Conservation (phyloP, 30 jellyfish, hydroid and myxozoan species). For the Catostylus mosaicus region DNA sequence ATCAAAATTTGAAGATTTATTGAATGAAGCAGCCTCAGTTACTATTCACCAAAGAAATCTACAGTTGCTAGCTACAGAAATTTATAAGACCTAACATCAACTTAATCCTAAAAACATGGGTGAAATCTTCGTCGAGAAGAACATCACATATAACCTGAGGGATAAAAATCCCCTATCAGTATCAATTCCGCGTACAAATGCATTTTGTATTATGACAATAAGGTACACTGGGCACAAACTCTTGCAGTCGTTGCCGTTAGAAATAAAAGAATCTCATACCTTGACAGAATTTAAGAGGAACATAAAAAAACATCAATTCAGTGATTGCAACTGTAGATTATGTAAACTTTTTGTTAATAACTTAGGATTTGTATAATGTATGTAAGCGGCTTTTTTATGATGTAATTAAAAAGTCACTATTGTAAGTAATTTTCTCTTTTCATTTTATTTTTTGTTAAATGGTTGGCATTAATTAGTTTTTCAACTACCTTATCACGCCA, state of each 20-base stretch:
- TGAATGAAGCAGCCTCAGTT: constrained; percentile 3
- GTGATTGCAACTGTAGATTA: too few species aligned
- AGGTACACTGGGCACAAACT: too few species aligned
- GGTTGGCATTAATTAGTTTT: too few species aligned
- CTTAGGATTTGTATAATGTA: too few species aligned
- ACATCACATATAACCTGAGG: constrained; percentile 2
- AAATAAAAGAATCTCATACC: background rate
- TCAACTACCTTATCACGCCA: too few species aligned
- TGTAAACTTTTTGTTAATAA: too few species aligned
- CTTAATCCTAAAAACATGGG: background rate
- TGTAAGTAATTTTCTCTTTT: too few species aligned
- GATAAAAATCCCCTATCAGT: too few species aligned
- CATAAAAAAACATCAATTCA: background rate
- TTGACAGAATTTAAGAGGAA: too few species aligned
- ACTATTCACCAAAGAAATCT: constrained; percentile 13
- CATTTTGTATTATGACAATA: background rate
- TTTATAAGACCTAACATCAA: background rate
- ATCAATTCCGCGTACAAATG: background rate
- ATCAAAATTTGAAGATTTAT: background rate
- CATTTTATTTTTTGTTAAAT: too few species aligned
- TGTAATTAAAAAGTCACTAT: too few species aligned
- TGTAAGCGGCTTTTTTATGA: too few species aligned
- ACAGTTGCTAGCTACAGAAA: constrained; percentile 7
- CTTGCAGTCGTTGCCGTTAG: constrained; percentile 19
- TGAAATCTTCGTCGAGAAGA: constrained; percentile 4